Evolutionary conservation across 1,140 invertebrate species (phyloP).

Genomic region (Galleria mellonella): DNA sequence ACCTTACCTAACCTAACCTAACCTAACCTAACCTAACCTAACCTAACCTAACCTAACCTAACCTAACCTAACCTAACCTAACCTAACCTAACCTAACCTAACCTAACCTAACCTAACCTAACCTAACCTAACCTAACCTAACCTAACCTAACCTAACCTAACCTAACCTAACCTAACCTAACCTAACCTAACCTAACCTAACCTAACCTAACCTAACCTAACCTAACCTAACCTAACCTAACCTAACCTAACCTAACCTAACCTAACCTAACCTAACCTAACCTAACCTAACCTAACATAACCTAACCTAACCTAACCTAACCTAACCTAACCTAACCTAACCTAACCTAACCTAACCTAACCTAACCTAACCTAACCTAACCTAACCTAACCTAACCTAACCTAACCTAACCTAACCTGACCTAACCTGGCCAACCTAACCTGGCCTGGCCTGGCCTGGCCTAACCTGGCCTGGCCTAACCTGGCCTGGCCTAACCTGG

Average conservation of each 20-base stretch:
- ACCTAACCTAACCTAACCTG: slow-evolving; percentile 9
- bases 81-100: slow-evolving; percentile 18
- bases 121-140: slow-evolving; percentile 6
- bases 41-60: slow-evolving; percentile 16
- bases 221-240: slow-evolving; percentile 8
- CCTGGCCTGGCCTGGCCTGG: slow-evolving; percentile 18
- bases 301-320: slow-evolving; percentile 24
- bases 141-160: slow-evolving; percentile 15
- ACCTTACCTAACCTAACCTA: slow-evolving; percentile 8
- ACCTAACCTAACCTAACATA: slow-evolving; percentile 22
- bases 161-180: slow-evolving; percentile 21
- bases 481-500: no score
- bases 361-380: slow-evolving; percentile 16
- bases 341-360: slow-evolving; percentile 18
- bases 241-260: slow-evolving; percentile 12
- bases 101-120: slow-evolving; percentile 18
- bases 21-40: slow-evolving; percentile 16
- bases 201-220: slow-evolving; percentile 24
- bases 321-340: slow-evolving; percentile 23
- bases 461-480: slow-evolving; percentile 20
- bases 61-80: slow-evolving; percentile 13
- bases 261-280: slow-evolving; percentile 17
- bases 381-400: slow-evolving; percentile 11
- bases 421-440: slow-evolving; percentile 15
- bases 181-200: slow-evolving; percentile 24